Evolutionary conservation across 2,113 vertebrate genomes (phyloP).

Genomic region (Gymnorhina tibicen): DNA sequence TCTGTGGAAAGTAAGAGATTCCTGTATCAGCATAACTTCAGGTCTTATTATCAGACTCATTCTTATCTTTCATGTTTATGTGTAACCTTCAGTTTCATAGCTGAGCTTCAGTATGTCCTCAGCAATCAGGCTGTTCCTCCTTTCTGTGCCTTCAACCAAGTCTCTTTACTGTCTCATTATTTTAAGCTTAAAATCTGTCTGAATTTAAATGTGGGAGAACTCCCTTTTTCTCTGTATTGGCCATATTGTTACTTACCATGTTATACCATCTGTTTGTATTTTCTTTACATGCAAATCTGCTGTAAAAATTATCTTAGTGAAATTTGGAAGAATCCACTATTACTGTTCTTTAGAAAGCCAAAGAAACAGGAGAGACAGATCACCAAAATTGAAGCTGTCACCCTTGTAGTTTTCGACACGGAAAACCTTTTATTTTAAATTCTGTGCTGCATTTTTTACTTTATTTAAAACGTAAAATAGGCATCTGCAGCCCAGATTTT

Average conservation of each 20-base stretch:
- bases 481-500: background rate
- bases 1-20: background rate
- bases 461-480: constrained; percentile 9
- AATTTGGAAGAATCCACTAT: background rate
- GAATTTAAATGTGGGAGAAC: background rate
- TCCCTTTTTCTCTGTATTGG: background rate
- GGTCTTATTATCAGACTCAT: background rate
- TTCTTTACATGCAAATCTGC: background rate
- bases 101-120: background rate
- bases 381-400: background rate
- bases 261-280: constrained; percentile 13
- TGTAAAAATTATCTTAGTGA: background rate
- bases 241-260: background rate
- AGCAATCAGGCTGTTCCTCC: background rate
- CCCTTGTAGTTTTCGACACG: background rate
- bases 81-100: background rate
- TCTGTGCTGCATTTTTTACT: background rate
- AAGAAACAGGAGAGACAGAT: background rate
- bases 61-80: background rate
- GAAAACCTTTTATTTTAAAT: background rate
- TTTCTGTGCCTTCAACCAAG: background rate
- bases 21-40: background rate
- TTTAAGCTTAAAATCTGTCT: background rate
- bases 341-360: background rate
- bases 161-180: background rate